These are phyloP conservation scores for Phengaris arion DNA, from an alignment of 2,888 invertebrate genomes.

Conservation along the genomic window DNA sequence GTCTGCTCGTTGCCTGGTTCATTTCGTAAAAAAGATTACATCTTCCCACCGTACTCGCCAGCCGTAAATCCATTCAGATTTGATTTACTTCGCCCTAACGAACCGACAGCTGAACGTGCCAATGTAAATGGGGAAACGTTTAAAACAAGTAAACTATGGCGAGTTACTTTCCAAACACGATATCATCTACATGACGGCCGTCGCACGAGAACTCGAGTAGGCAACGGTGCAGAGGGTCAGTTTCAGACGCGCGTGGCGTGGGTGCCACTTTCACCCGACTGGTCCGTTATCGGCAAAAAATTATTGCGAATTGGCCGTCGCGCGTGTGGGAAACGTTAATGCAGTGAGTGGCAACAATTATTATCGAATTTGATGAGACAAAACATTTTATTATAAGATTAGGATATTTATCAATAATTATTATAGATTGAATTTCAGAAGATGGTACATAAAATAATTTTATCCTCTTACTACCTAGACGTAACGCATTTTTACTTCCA, in stretches of 20 bases:
- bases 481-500: too few species aligned
- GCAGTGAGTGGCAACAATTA: background rate
- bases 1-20: too few species aligned
- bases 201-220: slow-evolving; percentile 61
- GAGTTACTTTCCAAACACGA: slow-evolving; percentile 73
- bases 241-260: background rate
- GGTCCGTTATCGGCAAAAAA: slow-evolving; percentile 5
- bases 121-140: slow-evolving; percentile 46
- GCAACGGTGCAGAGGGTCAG: slow-evolving; percentile 33
- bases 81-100: slow-evolving; percentile 38
- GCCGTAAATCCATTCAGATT: slow-evolving; percentile 36
- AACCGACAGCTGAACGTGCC: slow-evolving; percentile 39
- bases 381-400: background rate
- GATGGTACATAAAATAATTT: too few species aligned
- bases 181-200: slow-evolving; percentile 71
- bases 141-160: slow-evolving; percentile 56
- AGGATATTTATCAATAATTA: too few species aligned
- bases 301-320: background rate
- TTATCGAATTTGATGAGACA: background rate
- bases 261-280: slow-evolving; percentile 16
- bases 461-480: too few species aligned
- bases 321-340: background rate
- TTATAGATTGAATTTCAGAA: too few species aligned
- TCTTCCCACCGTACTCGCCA: slow-evolving; percentile 6
- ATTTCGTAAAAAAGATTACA: background rate